Evolutionary conservation across 2,113 vertebrate species (phyloP).

Genomic region (Symphodus melops): DNA sequence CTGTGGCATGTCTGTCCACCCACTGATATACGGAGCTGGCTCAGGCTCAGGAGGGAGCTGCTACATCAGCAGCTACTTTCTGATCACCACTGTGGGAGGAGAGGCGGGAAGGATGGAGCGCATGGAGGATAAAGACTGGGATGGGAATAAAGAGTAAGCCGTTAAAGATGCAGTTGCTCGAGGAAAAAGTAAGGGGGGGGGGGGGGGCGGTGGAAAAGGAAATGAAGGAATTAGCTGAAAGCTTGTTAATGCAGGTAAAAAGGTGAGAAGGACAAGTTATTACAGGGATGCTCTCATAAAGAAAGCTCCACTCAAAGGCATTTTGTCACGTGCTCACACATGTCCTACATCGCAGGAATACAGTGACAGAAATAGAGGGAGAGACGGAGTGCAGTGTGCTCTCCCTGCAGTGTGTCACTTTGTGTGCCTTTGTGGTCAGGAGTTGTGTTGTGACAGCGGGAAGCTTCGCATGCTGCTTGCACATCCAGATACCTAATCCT

Average conservation of each 20-base stretch:
- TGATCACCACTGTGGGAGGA: slow-evolving; percentile 69
- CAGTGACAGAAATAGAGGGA: slow-evolving; percentile 17
- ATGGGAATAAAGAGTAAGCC: slow-evolving; percentile 56
- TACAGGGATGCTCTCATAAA: neutral
- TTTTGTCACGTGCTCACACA: slow-evolving; percentile 5
- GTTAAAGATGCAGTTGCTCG: slow-evolving; percentile 48
- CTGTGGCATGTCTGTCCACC: slow-evolving; percentile 69
- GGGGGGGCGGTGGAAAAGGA: slow-evolving; percentile 7
- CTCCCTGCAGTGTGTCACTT: slow-evolving; percentile 47
- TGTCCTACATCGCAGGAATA: slow-evolving; percentile 11
- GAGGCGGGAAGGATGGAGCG: slow-evolving; percentile 53
- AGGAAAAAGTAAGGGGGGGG: slow-evolving; percentile 16
- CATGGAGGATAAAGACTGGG: slow-evolving; percentile 63
- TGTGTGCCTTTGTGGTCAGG: slow-evolving; percentile 50
- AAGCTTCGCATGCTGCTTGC: slow-evolving; percentile 31
- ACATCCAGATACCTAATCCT: slow-evolving; percentile 35
- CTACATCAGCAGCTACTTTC: slow-evolving; percentile 79
- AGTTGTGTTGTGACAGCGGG: slow-evolving; percentile 52
- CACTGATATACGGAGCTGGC: slow-evolving; percentile 76
- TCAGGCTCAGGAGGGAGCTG: slow-evolving; percentile 72
- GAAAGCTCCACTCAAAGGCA: neutral
- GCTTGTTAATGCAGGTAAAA: neutral
- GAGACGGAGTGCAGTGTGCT: slow-evolving; percentile 7
- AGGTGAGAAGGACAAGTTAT: neutral
- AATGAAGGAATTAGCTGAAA: slow-evolving; percentile 23